A percentile compares a stretch with the other conserved stretches of the same genome.
These are phyloP conservation scores for Meles meles DNA, from an alignment of 2,113 vertebrate species.

Conservation along the genomic window DNA sequence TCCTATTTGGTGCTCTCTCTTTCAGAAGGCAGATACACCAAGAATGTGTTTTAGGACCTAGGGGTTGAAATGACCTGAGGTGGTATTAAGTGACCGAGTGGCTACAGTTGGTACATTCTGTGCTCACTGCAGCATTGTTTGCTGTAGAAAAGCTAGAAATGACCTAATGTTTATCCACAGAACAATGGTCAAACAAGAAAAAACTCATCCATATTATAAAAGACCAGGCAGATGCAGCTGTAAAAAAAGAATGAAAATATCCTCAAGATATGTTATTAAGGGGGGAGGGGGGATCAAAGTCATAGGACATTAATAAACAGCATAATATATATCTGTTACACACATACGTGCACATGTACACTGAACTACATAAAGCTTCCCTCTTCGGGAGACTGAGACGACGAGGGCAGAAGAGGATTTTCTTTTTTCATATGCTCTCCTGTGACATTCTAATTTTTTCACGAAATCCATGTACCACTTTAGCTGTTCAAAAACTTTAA, in stretches of 20 bases:
- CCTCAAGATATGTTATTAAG: not conserved
- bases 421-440: not conserved
- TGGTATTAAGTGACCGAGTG: not conserved
- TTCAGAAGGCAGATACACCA: not conserved
- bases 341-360: not conserved
- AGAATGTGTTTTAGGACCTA: not conserved
- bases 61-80: not conserved
- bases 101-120: not conserved
- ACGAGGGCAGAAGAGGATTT: not conserved
- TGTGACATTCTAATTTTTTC: not conserved
- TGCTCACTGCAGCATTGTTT: not conserved
- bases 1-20: not conserved
- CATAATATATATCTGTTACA: not conserved
- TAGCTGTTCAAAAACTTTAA: conserved; percentile 4
- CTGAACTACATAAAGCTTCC: not conserved
- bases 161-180: not conserved
- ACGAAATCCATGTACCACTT: not conserved
- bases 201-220: not conserved
- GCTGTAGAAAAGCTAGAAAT: not conserved
- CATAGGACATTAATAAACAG: not conserved
- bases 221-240: not conserved
- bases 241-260: not conserved
- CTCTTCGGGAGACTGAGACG: not conserved
- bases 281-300: not conserved
- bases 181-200: not conserved